phyloP scores from a whole-genome alignment of 2,888 invertebrate genomes.

The Cantharis nigra region DNA sequence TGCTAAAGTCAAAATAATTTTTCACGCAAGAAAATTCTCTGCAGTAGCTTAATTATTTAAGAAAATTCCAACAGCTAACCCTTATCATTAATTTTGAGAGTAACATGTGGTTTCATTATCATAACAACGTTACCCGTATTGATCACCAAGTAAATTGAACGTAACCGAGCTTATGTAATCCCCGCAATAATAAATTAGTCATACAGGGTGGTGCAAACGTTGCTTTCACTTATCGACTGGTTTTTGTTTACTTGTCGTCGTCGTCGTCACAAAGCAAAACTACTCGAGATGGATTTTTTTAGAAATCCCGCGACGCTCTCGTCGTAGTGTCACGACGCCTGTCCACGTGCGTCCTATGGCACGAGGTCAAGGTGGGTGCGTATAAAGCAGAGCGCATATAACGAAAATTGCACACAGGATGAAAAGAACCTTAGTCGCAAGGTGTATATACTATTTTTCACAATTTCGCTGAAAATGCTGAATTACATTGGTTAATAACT shows the following conservation, averaged over 20 bases:
- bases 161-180: background rate
- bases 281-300: background rate
- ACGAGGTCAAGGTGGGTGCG: slow-evolving; percentile 31
- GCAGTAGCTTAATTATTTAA: background rate
- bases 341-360: slow-evolving; percentile 29
- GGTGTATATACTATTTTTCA: too few species aligned
- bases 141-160: background rate
- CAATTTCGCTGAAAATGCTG: too few species aligned
- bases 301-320: slow-evolving; percentile 22
- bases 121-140: background rate
- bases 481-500: too few species aligned
- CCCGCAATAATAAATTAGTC: background rate
- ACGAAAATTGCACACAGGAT: slow-evolving; percentile 7
- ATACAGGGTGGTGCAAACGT: background rate
- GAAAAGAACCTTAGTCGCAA: too few species aligned
- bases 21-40: too few species aligned
- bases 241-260: background rate
- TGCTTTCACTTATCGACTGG: background rate
- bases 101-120: background rate
- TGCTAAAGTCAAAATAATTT: too few species aligned
- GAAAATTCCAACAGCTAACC: background rate
- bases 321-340: slow-evolving; percentile 24
- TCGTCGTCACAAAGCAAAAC: background rate
- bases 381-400: slow-evolving; percentile 11
- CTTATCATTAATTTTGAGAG: background rate